Conservation (phyloP, 2,888 invertebrate species). For the Megalurothrips usitatus region DNA sequence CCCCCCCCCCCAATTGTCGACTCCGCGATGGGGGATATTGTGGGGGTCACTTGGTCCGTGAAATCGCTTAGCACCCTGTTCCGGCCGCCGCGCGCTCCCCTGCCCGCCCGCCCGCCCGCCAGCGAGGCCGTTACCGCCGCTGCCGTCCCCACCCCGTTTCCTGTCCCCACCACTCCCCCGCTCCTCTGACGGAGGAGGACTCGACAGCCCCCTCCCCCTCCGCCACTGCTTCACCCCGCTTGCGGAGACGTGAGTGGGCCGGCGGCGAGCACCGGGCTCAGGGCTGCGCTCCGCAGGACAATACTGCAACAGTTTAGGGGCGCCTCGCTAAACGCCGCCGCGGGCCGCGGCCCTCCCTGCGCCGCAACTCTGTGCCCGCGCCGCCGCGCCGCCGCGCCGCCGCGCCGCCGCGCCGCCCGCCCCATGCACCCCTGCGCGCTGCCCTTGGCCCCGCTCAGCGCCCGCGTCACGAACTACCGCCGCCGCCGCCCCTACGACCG, state of each 20-base stretch:
- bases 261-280: no score
- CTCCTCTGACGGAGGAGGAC: not conserved
- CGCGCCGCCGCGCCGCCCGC: no score
- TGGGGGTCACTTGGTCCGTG: conserved; percentile 15
- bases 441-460: not conserved
- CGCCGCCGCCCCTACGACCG: not conserved
- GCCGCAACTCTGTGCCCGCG: no score
- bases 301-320: not conserved
- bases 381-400: no score
- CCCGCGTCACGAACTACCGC: not conserved
- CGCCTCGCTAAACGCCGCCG: not conserved
- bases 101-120: not conserved
- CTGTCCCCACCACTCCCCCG: not conserved
- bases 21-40: not conserved
- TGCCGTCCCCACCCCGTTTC: not conserved
- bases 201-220: no score
- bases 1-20: no score
- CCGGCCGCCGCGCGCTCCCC: conserved; percentile 22
- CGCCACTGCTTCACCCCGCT: no score
- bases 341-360: not conserved
- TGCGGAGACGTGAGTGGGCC: no score
- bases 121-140: not conserved
- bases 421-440: not conserved
- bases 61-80: conserved; percentile 13
- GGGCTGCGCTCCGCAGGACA: no score